phyloP scores from a whole-genome alignment of 2,113 vertebrate genomes.

The Cyprinodon tularosa region DNA sequence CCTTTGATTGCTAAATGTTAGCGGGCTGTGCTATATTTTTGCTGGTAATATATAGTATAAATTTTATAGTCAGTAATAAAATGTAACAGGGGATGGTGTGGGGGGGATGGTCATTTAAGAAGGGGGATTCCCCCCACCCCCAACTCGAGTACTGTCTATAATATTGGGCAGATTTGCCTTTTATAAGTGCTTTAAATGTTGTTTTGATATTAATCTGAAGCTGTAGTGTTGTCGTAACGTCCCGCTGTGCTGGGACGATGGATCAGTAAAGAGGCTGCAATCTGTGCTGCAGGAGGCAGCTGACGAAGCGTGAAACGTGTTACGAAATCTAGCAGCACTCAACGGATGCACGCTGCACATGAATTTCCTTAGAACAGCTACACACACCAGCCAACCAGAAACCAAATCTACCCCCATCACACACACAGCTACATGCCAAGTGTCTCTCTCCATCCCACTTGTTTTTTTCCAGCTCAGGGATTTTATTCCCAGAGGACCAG shows the following conservation, averaged over 20 bases:
- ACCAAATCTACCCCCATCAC: background rate
- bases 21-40: no score
- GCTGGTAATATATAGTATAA: no score
- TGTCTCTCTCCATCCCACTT: background rate
- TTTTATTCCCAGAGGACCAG: slow-evolving; percentile 57
- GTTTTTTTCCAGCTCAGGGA: slow-evolving; percentile 46
- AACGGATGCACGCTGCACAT: slow-evolving; percentile 33
- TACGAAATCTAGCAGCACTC: slow-evolving; percentile 62
- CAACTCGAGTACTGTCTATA: no score
- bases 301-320: slow-evolving; percentile 43
- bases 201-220: slow-evolving; percentile 13
- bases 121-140: no score
- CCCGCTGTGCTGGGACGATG: slow-evolving; percentile 27
- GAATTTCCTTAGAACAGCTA: slow-evolving; percentile 11
- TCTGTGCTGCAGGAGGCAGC: slow-evolving; percentile 48
- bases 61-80: no score
- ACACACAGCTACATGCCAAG: slow-evolving; percentile 2
- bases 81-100: no score
- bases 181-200: slow-evolving; percentile 13
- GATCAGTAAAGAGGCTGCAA: slow-evolving; percentile 50
- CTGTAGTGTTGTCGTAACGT: slow-evolving; percentile 50
- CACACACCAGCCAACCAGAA: slow-evolving; percentile 14
- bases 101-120: no score
- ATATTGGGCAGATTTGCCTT: background rate
- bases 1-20: no score